These are phyloP conservation scores for Euspilapteryx auroguttella DNA, from an alignment of 2,888 invertebrate species.

Conservation along the genomic window DNA sequence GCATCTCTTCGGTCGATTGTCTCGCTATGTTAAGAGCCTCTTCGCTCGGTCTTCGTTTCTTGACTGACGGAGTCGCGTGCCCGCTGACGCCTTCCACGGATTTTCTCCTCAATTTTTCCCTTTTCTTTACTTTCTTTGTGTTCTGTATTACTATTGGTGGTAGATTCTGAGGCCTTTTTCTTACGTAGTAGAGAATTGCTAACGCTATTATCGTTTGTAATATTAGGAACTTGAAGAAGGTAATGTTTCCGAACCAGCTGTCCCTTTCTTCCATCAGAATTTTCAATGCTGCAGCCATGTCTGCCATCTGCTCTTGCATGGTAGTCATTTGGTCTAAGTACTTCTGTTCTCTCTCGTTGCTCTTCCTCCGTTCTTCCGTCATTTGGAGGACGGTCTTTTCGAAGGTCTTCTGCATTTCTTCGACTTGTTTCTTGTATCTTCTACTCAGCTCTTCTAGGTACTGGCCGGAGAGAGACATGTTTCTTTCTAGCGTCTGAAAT, in stretches of 20 bases:
- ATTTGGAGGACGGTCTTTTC: conserved; percentile 76
- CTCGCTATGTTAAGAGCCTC: conserved; percentile 66
- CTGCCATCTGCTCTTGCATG: conserved; percentile 66
- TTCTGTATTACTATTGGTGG: conserved; percentile 21
- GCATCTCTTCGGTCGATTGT: conserved; percentile 60
- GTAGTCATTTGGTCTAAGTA: conserved; percentile 76
- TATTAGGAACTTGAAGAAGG: conserved; percentile 56
- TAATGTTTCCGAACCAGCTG: conserved; percentile 64
- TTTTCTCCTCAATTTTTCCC: conserved; percentile 56
- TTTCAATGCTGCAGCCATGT: conserved; percentile 64
- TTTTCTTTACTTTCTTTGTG: conserved; percentile 31
- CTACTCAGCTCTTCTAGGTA: conserved; percentile 95
- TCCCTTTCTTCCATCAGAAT: conserved; percentile 64
- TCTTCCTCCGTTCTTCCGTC: conserved; percentile 70
- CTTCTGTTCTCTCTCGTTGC: conserved; percentile 74
- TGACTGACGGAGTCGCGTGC: conserved; percentile 52
- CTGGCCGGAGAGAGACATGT: conserved; percentile 95
- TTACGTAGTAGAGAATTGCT: conserved; percentile 52
- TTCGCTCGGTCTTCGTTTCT: conserved; percentile 73
- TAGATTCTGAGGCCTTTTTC: conserved; percentile 34
- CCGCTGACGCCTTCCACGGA: conserved; percentile 67
- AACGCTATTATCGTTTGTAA: conserved; percentile 49
- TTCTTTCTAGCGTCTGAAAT: conserved; percentile 85
- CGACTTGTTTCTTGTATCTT: conserved; percentile 94
- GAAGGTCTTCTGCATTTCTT: conserved; percentile 87